These are phyloP conservation scores for Hemiscyllium ocellatum DNA, from an alignment of 2,113 vertebrate species.

Conservation along the genomic window DNA sequence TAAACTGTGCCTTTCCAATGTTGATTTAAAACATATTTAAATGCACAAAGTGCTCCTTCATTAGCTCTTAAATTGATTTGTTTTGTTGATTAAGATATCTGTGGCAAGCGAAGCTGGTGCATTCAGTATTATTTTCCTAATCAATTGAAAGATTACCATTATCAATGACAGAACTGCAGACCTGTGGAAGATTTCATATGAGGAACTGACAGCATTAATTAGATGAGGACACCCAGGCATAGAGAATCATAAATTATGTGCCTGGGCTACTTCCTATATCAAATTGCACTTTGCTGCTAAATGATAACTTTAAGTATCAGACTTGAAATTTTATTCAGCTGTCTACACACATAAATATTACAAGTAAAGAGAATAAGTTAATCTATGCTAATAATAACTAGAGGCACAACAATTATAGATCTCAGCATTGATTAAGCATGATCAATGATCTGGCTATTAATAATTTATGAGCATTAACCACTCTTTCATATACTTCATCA, in stretches of 20 bases:
- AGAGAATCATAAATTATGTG: conserved; percentile 77
- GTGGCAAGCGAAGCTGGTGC: conserved; percentile 68
- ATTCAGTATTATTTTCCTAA: conserved; percentile 86
- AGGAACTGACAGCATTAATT: conserved; percentile 71
- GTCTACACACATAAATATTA: conserved; percentile 25
- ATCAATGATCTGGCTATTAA: conserved; percentile 32
- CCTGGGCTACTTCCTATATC: conserved; percentile 77
- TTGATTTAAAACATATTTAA: conserved; percentile 40
- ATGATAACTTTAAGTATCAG: conserved; percentile 18
- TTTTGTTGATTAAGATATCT: conserved; percentile 79
- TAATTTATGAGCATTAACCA: conserved; percentile 34
- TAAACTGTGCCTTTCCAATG: conserved; percentile 9
- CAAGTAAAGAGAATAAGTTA: conserved; percentile 32
- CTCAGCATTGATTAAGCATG: conserved; percentile 34
- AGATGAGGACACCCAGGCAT: conserved; percentile 50
- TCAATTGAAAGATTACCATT: conserved; percentile 93
- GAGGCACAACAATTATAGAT: conserved; percentile 37
- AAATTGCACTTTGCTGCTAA: conserved; percentile 69
- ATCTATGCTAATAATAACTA: conserved; percentile 37
- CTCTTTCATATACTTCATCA: background rate
- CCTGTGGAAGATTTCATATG: conserved; percentile 75
- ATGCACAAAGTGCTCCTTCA: conserved; percentile 42
- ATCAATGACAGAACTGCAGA: conserved; percentile 79
- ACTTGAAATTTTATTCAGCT: conserved; percentile 27
- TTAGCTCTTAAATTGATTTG: conserved; percentile 45